Conservation (phyloP, 92 coral and sea anemone genomes). For the Bergia puertoricense region DNA sequence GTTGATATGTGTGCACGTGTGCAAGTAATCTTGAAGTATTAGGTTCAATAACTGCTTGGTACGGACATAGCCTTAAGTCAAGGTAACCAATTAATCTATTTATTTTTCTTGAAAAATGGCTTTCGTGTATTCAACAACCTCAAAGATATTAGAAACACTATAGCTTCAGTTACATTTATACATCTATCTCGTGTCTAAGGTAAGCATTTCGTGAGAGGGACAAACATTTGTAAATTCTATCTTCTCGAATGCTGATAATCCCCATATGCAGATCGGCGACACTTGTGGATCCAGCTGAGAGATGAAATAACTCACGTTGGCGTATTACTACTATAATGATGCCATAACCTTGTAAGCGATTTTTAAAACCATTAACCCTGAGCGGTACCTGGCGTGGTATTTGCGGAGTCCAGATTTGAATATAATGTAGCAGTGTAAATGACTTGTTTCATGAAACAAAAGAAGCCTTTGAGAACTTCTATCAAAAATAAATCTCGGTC, state of each 20-base stretch:
- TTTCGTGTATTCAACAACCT: not conserved
- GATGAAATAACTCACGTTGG: not conserved
- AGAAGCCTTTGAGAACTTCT: not conserved
- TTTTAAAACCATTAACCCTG: not conserved
- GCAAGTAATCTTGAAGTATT: not conserved
- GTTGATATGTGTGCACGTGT: not conserved
- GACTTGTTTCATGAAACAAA: not conserved
- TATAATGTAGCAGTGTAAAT: not conserved
- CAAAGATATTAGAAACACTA: not conserved
- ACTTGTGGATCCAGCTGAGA: slow-evolving; percentile 1
- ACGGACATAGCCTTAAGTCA: not conserved
- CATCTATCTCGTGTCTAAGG: not conserved
- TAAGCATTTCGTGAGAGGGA: slow-evolving; percentile 24
- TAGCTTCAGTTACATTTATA: not conserved
- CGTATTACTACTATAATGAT: not conserved
- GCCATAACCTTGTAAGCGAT: not conserved
- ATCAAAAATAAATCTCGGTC: not conserved
- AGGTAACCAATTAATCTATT: not conserved
- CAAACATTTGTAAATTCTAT: slow-evolving; percentile 8
- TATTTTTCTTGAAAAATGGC: not conserved
- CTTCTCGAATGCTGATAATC: not conserved
- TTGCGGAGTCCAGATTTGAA: not conserved
- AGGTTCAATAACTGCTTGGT: not conserved
- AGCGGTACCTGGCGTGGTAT: not conserved
- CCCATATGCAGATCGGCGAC: not conserved